These are phyloP conservation scores for Cervus canadensis DNA, from an alignment of 2,113 vertebrate genomes.

Conservation along the genomic window DNA sequence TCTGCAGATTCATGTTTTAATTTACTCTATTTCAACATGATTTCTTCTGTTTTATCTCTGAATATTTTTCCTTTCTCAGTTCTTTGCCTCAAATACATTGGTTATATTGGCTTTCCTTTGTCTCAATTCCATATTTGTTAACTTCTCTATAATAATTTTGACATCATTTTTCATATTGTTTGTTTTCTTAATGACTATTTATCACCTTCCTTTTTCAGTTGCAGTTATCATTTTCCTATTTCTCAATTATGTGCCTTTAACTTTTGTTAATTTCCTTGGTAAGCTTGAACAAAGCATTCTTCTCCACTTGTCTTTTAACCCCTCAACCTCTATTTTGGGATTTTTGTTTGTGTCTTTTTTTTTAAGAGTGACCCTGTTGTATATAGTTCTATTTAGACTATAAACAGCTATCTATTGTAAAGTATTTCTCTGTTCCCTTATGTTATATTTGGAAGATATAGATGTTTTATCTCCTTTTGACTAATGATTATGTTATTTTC, in stretches of 20 bases:
- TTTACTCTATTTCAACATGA: not conserved
- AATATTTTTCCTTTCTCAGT: not conserved
- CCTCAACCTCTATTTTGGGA: not conserved
- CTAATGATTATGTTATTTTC: not conserved
- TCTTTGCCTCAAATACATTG: not conserved
- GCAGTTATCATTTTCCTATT: not conserved
- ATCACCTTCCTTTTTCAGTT: not conserved
- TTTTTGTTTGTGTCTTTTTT: not conserved
- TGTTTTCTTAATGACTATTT: not conserved
- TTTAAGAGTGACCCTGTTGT: not conserved
- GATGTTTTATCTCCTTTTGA: not conserved
- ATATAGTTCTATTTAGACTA: not conserved
- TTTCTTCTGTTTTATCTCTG: conserved; percentile 30
- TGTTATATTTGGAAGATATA: not conserved
- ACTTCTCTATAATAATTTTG: not conserved
- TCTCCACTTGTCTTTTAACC: not conserved
- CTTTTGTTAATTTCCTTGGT: not conserved
- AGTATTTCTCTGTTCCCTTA: not conserved
- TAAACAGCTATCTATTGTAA: not conserved
- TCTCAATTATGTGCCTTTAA: not conserved
- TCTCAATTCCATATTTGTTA: not conserved
- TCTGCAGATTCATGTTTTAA: not conserved
- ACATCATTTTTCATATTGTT: not conserved
- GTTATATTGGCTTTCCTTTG: not conserved
- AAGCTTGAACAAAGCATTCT: not conserved